Evolutionary conservation across 2,113 vertebrate species (phyloP).

Genomic region (Chaenocephalus aceratus): DNA sequence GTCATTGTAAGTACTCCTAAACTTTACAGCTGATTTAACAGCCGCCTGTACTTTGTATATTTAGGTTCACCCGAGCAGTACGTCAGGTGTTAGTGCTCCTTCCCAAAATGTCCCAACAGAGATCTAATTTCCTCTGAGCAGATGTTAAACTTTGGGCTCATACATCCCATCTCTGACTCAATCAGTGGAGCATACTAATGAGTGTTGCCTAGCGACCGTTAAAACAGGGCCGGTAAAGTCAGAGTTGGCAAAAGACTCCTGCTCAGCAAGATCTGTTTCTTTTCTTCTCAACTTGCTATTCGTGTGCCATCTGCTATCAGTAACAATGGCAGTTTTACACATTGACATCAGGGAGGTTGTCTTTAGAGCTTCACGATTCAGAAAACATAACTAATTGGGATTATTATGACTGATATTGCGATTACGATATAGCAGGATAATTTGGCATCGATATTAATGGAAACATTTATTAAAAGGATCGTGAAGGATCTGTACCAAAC

Average conservation of each 20-base stretch:
- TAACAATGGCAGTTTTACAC: constrained; percentile 63
- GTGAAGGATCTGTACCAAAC: too few species aligned
- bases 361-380: too few species aligned
- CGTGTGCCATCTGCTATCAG: constrained; percentile 79
- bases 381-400: too few species aligned
- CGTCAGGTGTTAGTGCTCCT: constrained; percentile 15
- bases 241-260: constrained; percentile 55
- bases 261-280: constrained; percentile 63
- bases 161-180: constrained; percentile 42
- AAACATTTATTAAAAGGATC: too few species aligned
- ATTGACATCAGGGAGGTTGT: constrained; percentile 68
- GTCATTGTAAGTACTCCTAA: background rate
- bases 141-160: constrained; percentile 49
- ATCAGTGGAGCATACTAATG: constrained; percentile 64
- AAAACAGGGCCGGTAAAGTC: constrained; percentile 75
- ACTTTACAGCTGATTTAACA: background rate
- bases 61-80: background rate
- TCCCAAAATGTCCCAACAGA: constrained; percentile 20
- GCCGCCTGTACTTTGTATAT: background rate
- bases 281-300: constrained; percentile 72
- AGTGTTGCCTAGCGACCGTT: constrained; percentile 82
- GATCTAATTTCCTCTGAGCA: constrained; percentile 46
- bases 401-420: too few species aligned
- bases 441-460: too few species aligned
- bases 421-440: too few species aligned